These are phyloP conservation scores for Andrena minutula DNA, from an alignment of 2,888 invertebrate species.

Conservation along the genomic window DNA sequence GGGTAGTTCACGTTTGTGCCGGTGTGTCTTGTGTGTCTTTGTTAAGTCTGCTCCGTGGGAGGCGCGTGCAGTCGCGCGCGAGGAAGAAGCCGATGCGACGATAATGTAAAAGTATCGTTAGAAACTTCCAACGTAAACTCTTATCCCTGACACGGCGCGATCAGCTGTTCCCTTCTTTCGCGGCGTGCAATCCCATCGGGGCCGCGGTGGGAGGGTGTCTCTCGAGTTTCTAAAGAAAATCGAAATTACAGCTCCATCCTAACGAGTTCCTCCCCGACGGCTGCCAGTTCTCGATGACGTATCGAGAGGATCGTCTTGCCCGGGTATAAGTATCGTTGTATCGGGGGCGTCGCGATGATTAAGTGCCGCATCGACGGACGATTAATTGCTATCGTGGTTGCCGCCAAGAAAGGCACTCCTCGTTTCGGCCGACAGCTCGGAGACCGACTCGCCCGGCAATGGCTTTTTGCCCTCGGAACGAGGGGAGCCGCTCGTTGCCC, in stretches of 20 bases:
- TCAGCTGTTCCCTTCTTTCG: constrained; percentile 25
- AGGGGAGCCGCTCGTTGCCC: not conserved
- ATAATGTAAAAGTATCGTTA: constrained; percentile 52
- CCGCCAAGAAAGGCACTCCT: constrained; percentile 4
- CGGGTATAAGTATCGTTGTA: constrained; percentile 33
- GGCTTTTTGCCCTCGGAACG: not conserved
- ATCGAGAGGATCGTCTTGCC: constrained; percentile 34
- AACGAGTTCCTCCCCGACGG: constrained; percentile 43
- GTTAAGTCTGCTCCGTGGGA: constrained; percentile 4
- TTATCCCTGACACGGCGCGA: constrained; percentile 29
- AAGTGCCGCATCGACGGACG: constrained; percentile 42
- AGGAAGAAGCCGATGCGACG: not conserved
- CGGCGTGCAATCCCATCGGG: constrained; percentile 9
- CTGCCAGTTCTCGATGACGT: constrained; percentile 22
- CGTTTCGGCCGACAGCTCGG: not conserved
- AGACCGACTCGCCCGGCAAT: not conserved
- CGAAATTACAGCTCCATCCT: constrained; percentile 54
- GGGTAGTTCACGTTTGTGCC: not conserved
- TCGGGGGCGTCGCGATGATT: constrained; percentile 52
- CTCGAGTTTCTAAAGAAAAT: constrained; percentile 60
- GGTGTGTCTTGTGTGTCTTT: constrained; percentile 24
- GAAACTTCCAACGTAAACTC: constrained; percentile 54
- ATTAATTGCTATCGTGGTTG: constrained; percentile 55
- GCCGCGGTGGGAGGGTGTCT: constrained; percentile 17
- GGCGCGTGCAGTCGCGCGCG: not conserved